phyloP scores from a whole-genome alignment of 2,113 vertebrate genomes.

The Eulacestoma nigropectus region DNA sequence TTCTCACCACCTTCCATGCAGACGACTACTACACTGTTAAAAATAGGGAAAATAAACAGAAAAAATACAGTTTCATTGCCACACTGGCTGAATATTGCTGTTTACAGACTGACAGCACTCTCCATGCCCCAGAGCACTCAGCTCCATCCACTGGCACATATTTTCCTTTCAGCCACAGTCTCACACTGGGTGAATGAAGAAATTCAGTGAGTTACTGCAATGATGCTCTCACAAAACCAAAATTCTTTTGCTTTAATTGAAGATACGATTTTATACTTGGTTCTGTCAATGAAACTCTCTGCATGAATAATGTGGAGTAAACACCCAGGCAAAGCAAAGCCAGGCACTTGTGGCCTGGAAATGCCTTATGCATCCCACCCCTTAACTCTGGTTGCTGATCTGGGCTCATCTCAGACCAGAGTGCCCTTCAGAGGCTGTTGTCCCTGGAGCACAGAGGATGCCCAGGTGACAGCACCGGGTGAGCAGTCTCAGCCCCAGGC shows the following conservation, averaged over 20 bases:
- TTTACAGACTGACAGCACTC: background rate
- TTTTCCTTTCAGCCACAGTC: background rate
- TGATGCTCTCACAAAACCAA: background rate
- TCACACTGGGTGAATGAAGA: background rate
- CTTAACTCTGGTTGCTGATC: background rate
- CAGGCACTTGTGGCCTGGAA: background rate
- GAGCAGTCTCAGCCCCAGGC: background rate
- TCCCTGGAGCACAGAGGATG: background rate
- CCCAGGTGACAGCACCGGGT: rapidly evolving
- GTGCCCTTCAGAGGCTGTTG: background rate
- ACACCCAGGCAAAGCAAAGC: background rate
- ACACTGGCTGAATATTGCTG: background rate
- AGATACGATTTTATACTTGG: background rate
- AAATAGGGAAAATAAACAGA: background rate
- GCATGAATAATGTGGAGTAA: background rate
- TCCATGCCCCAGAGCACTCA: background rate
- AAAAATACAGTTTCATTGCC: background rate
- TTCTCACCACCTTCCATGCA: background rate
- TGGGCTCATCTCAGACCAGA: background rate
- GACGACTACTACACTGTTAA: background rate
- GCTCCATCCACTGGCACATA: background rate
- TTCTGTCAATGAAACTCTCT: background rate
- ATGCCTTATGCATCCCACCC: background rate
- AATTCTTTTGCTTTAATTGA: background rate
- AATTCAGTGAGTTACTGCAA: background rate